These are phyloP conservation scores for Corythornis leucogaster DNA, from an alignment of 2,797 vertebrate genomes.

Conservation along the genomic window DNA sequence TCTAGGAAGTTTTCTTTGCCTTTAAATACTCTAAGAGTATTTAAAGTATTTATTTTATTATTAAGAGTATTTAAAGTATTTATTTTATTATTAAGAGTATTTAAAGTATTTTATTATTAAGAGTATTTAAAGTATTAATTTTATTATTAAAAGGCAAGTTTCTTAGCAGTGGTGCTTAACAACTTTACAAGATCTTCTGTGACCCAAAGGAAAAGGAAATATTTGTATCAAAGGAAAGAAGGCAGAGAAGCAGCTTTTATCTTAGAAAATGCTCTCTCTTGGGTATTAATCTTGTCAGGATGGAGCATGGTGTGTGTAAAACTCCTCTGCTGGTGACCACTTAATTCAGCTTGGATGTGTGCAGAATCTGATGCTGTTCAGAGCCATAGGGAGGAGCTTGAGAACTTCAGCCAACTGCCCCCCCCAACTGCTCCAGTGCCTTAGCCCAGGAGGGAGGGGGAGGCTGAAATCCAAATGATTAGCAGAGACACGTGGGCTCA, in stretches of 20 bases:
- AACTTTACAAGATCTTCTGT: neutral
- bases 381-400: neutral
- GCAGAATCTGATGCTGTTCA: neutral
- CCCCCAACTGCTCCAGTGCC: neutral
- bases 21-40: too few relatives aligned
- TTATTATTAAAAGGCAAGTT: neutral
- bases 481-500: neutral
- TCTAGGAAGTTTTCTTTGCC: too few relatives aligned
- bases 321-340: neutral
- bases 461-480: neutral
- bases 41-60: too few relatives aligned
- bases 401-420: neutral
- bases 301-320: neutral
- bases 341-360: neutral
- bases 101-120: too few relatives aligned
- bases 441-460: neutral
- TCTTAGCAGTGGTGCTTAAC: neutral
- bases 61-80: too few relatives aligned
- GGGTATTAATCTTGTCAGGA: neutral
- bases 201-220: neutral
- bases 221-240: neutral
- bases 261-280: neutral
- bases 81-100: too few relatives aligned
- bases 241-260: neutral
- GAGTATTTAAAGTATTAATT: too few relatives aligned